phyloP scores from a whole-genome alignment of 2,888 invertebrate species.

The Epistrophe eligans region DNA sequence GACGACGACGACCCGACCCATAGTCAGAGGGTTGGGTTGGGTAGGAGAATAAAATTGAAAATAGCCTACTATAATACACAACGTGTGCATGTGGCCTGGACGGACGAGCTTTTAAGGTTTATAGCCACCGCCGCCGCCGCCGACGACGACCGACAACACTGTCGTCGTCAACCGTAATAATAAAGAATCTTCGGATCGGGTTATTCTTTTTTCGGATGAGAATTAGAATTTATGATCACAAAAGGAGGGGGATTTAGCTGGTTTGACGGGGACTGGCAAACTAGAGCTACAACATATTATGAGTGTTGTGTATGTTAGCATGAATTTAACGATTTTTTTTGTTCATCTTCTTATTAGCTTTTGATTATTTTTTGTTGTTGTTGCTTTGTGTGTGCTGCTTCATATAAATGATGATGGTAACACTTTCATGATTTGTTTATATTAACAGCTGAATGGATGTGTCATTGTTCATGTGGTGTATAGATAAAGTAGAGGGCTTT shows the following conservation, averaged over 20 bases:
- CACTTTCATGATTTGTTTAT: slow-evolving; percentile 44
- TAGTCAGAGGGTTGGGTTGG: not conserved
- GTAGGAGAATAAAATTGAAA: not conserved
- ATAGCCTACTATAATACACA: not conserved
- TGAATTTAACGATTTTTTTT: slow-evolving; percentile 14
- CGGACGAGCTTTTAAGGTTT: slow-evolving; percentile 15
- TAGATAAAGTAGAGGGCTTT: not conserved
- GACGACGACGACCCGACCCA: too few species aligned
- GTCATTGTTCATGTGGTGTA: slow-evolving; percentile 8
- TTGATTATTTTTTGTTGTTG: slow-evolving; percentile 11
- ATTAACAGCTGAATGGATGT: slow-evolving; percentile 34
- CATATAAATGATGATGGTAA: slow-evolving; percentile 30
- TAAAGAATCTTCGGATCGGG: slow-evolving; percentile 52
- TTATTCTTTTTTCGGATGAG: slow-evolving; percentile 16
- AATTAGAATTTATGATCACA: slow-evolving; percentile 49
- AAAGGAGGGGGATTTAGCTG: slow-evolving; percentile 35
- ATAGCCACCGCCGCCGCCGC: slow-evolving; percentile 26
- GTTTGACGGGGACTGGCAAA: slow-evolving; percentile 11
- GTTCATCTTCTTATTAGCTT: slow-evolving; percentile 55
- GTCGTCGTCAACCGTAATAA: slow-evolving; percentile 12
- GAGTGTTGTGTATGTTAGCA: too few species aligned
- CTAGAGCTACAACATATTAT: too few species aligned
- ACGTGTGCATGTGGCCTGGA: not conserved
- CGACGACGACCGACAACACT: too few species aligned
- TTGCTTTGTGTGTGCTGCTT: not conserved